These are phyloP conservation scores for Octodon degus DNA, from an alignment of 2,113 vertebrate species.

Conservation along the genomic window DNA sequence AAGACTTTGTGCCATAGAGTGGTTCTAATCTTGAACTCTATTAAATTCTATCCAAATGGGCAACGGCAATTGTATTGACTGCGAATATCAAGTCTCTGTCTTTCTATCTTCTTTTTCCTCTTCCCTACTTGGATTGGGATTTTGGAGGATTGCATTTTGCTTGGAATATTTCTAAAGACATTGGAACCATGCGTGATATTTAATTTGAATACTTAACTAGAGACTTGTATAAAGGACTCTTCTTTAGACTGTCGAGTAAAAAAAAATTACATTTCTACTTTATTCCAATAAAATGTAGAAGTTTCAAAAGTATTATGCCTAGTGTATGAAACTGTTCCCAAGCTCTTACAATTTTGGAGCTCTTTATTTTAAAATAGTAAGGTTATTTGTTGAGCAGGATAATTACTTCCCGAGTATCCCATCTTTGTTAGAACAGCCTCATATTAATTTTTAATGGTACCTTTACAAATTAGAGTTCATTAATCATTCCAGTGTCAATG, in stretches of 20 bases:
- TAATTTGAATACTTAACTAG: not conserved
- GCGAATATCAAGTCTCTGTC: not conserved
- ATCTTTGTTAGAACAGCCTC: conserved; percentile 37
- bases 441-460: conserved; percentile 62
- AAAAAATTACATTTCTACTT: not conserved
- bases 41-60: not conserved
- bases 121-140: not conserved
- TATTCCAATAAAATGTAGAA: not conserved
- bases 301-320: conserved; percentile 37
- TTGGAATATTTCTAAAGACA: conserved; percentile 3
- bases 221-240: conserved; percentile 8
- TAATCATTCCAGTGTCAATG: conserved; percentile 9
- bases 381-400: not conserved
- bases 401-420: not conserved
- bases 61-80: not conserved
- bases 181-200: not conserved
- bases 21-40: not conserved
- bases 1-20: not conserved
- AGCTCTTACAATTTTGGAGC: conserved; percentile 40
- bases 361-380: conserved; percentile 44
- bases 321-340: not conserved
- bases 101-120: not conserved
- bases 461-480: conserved; percentile 63
- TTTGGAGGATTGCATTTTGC: not conserved
- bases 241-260: conserved; percentile 54